phyloP scores from a whole-genome alignment of 2,888 invertebrate genomes.

The Empis stercorea region DNA sequence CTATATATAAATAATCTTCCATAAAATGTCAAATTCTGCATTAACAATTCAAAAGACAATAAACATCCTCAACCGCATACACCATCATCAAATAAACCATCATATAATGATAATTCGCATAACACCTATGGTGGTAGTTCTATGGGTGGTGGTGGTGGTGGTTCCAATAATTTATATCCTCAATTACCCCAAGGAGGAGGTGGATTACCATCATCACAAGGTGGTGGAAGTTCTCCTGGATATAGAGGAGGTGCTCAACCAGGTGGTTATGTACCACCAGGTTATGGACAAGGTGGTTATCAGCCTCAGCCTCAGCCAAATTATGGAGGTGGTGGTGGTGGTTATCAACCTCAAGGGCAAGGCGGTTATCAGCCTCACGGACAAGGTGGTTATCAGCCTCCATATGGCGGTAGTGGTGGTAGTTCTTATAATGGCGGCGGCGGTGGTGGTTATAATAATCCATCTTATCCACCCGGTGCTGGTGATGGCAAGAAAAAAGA shows the following conservation, averaged over 20 bases:
- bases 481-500: slow-evolving; percentile 25
- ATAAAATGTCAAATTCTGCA: too few relatives aligned
- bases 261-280: slow-evolving; percentile 22
- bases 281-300: not conserved
- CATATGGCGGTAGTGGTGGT: slow-evolving; percentile 17
- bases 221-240: slow-evolving; percentile 13
- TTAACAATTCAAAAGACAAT: too few relatives aligned
- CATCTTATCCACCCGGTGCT: slow-evolving; percentile 19
- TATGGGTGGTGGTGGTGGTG: slow-evolving; percentile 11
- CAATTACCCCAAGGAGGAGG: too few relatives aligned
- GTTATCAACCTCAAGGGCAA: slow-evolving; percentile 12
- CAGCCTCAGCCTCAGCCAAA: not conserved
- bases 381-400: not conserved
- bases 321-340: slow-evolving; percentile 16
- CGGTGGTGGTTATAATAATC: slow-evolving; percentile 15
- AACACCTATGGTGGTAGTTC: slow-evolving; percentile 9
- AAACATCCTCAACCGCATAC: too few relatives aligned
- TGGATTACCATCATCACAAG: slow-evolving; percentile 10
- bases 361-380: not conserved
- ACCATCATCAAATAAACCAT: too few relatives aligned
- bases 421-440: slow-evolving; percentile 14
- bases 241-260: slow-evolving; percentile 15
- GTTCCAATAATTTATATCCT: slow-evolving; percentile 12
- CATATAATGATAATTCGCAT: too few relatives aligned
- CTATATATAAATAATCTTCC: too few relatives aligned